Evolutionary conservation across 2,888 invertebrate species (phyloP), one percentile per base, ranked within the genome.

Genomic region (Xestia c-nigrum): DNA sequence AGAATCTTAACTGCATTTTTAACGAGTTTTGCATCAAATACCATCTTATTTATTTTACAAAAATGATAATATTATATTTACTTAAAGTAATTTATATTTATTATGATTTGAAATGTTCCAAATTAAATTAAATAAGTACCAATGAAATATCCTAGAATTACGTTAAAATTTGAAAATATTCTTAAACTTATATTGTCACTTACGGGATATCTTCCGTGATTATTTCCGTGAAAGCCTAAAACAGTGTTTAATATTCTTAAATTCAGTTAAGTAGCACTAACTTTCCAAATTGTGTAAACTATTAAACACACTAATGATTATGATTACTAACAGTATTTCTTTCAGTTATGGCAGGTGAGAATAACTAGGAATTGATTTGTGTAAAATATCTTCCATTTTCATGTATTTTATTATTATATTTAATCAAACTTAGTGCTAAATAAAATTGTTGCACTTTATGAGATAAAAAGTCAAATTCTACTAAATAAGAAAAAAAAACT

Each of bases 301-400:
- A 1, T 69, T 10, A 72, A 65, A 75, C 74, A 38, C 74, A 80
- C 80, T 69, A 69, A 59, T 70, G 31, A 75, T 21, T 59, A 63
- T 70, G 38, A 68, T 67, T 43, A 80, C 72, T 88, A 89, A 90
- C 86, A 90, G 89, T 89, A 57, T 93, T 91, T 93, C 84, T 94
- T 93, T 90, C 94, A 94, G 94, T 92, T 70, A 61, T 90, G 81
- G 80, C 92, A 92, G 93, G 92, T 93, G 91, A 93, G 90, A 81
- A 87, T 87, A 88, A 87, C 72, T 81, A 61, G n/a, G 21, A 5
- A 85, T 77, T 81, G 82, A 85, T 82, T 82, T 87, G 76, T 89
- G 81, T 79, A 81, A 73, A 68, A 40, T 55, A n/a, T 55, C 66
- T n/a, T 59, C 10, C 14, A 14, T 16, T 16, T 5, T 46, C 3